Base-by-base conservation (phyloP, 2,888 invertebrate genomes). In the Empis stercorea region DNA sequence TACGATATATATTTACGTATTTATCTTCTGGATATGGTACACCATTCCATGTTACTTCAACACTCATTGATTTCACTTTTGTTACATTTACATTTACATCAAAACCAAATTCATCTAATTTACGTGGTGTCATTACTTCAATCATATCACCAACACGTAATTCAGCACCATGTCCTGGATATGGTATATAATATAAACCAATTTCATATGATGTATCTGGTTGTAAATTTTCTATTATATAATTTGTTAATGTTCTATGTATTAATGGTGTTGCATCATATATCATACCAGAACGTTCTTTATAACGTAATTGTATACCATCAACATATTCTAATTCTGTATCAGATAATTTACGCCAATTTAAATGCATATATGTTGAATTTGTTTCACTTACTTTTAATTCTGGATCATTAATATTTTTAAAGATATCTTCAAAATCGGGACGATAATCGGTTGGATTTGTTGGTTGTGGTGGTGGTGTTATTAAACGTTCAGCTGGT, bases 21-120 rank as follows among this genome's bases (percentile, higher is more conserved):
- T 91, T 87, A 63, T 91, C 89, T 52, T 88, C 85, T 0, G 92
- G 92, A 55, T 85, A 80, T 0, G 92, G 92, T 0, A 92, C 81
- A 1, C 92, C 92, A 43, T 73, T 78, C 87, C 89, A 91, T 6
- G 77, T 75, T 7, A 92, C 75, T 59, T 87, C 87, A 0, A 85
- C 83, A 10, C 83, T 81, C 45, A 79, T 80, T 0, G 86, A 75
- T 54, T 87, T 87, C 0, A 89, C 78, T 50, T 82, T 76, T 13
- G 80, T 78, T 1, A 84, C 81, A 56, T 85, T 84, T 4, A 92
- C 76, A 7, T 74, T 76, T 4, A 91, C 83, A 45, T 84, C 79
- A 71, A 92, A 92, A 53, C 82, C 83, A 63, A 87, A 93, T 0
- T 84, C 84, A 67, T 92, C 86, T 68, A 75, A 56, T 47, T 61